Conservation (phyloP, 35 echinoderm and acorn worm species). For the Holothuria glaberrima region DNA sequence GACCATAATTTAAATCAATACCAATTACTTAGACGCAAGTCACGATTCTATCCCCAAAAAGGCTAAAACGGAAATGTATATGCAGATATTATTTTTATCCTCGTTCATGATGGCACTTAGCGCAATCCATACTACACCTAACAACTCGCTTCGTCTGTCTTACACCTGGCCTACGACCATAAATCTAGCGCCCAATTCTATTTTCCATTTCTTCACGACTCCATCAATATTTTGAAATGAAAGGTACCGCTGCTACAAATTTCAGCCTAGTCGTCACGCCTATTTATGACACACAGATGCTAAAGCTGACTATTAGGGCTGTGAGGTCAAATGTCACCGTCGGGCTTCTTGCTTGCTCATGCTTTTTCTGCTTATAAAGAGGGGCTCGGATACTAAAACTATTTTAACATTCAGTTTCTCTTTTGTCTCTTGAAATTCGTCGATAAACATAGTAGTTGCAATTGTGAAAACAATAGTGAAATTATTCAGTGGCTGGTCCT, state of each 20-base stretch:
- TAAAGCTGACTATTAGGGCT: neutral
- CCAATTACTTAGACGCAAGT: too few species aligned
- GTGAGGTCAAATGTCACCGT: constrained; percentile 10
- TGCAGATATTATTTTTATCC: too few species aligned
- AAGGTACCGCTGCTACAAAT: constrained; percentile 23
- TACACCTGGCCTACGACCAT: constrained; percentile 40
- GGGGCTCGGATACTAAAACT: too few species aligned
- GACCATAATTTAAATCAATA: too few species aligned
- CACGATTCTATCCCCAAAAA: too few species aligned
- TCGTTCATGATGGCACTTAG: constrained; percentile 17
- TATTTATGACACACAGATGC: constrained; percentile 55
- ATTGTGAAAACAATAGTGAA: too few species aligned
- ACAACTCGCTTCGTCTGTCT: constrained; percentile 1
- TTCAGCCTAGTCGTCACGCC: constrained; percentile 22
- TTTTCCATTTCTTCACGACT: constrained; percentile 47
- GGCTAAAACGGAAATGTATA: too few species aligned
- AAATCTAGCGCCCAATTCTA: constrained; percentile 31
- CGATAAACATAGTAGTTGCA: too few species aligned
- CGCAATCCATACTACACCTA: neutral
- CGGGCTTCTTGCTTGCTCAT: neutral
- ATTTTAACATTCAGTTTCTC: too few species aligned
- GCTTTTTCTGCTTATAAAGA: too few species aligned
- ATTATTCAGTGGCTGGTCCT: too few species aligned
- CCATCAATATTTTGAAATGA: constrained; percentile 43
- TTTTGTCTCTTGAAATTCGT: too few species aligned